These are phyloP conservation scores for Bombus waltoni DNA, from an alignment of 1,140 invertebrate species.

Conservation along the genomic window DNA sequence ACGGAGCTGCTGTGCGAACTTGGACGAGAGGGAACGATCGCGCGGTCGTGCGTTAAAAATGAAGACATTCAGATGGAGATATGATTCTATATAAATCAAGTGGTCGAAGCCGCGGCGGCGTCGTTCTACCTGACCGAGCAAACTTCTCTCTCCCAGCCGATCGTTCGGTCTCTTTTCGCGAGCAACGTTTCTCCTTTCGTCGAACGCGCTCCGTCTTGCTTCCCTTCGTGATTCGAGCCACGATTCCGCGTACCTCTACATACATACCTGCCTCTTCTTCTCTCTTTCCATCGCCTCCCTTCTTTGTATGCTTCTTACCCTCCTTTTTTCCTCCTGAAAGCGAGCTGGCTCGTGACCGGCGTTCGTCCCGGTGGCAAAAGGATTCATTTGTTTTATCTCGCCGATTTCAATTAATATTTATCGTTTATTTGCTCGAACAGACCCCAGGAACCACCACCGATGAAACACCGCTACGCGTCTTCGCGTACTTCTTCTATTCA, in stretches of 20 bases:
- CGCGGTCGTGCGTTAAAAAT: conserved; percentile 74
- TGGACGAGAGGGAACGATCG: conserved; percentile 48
- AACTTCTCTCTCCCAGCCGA: conserved; percentile 29
- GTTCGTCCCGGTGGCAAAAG: conserved; percentile 54
- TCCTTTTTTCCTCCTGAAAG: neutral
- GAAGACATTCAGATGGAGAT: conserved; percentile 78
- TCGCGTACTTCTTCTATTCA: conserved; percentile 23
- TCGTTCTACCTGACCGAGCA: conserved; percentile 49
- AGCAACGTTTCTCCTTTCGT: neutral
- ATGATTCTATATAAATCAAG: conserved; percentile 78
- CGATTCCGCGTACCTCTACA: conserved; percentile 40
- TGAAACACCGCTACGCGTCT: conserved; percentile 27
- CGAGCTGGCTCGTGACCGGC: conserved; percentile 63
- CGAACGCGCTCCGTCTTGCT: conserved; percentile 3
- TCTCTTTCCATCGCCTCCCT: neutral
- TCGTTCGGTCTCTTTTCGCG: conserved; percentile 1
- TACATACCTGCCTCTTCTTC: neutral
- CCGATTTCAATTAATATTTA: conserved; percentile 73
- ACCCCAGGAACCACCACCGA: conserved; percentile 3
- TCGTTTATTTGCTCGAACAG: conserved; percentile 63
- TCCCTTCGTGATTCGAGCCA: conserved; percentile 54
- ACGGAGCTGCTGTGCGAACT: conserved; percentile 50
- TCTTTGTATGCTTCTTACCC: neutral
- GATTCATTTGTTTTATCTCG: conserved; percentile 71
- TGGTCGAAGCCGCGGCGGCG: conserved; percentile 54